Conservation (phyloP, 2,888 invertebrate species). For the Eumacrocentrus americanus region DNA sequence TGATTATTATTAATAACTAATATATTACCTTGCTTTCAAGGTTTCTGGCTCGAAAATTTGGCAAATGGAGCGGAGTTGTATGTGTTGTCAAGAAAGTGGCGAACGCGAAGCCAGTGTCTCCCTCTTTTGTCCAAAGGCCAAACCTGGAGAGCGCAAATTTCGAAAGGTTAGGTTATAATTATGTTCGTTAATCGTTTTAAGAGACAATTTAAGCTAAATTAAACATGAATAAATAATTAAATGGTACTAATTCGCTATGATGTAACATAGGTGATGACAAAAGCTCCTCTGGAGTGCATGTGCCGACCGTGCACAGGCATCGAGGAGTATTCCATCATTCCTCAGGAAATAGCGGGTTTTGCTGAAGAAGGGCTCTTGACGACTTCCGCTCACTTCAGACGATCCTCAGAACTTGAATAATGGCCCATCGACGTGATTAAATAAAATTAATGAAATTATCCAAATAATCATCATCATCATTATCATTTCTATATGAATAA, state of each 20-base stretch:
- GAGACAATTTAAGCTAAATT: no score
- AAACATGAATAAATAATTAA: background rate
- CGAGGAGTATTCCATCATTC: conserved; percentile 85
- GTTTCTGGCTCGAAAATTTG: conserved; percentile 94
- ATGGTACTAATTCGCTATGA: background rate
- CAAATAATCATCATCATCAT: background rate
- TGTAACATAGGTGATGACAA: conserved; percentile 79
- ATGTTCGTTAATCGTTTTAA: no score
- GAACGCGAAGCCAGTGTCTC: conserved; percentile 89
- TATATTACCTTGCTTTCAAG: conserved; percentile 64
- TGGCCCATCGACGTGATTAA: conserved; percentile 8
- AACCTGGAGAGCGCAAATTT: conserved; percentile 83
- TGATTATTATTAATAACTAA: background rate
- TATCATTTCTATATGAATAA: background rate
- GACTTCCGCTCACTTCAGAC: conserved; percentile 77
- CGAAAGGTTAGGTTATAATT: no score
- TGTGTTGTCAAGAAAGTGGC: conserved; percentile 94
- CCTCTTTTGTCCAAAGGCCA: conserved; percentile 87
- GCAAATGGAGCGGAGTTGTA: conserved; percentile 95
- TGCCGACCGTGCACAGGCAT: conserved; percentile 90
- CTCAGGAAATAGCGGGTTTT: conserved; percentile 88
- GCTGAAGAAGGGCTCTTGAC: conserved; percentile 78
- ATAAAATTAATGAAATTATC: conserved; percentile 22
- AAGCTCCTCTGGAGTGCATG: conserved; percentile 93
- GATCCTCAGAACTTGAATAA: conserved; percentile 61